phyloP scores from a whole-genome alignment of 2,888 invertebrate species.

The Sturmia bella region DNA sequence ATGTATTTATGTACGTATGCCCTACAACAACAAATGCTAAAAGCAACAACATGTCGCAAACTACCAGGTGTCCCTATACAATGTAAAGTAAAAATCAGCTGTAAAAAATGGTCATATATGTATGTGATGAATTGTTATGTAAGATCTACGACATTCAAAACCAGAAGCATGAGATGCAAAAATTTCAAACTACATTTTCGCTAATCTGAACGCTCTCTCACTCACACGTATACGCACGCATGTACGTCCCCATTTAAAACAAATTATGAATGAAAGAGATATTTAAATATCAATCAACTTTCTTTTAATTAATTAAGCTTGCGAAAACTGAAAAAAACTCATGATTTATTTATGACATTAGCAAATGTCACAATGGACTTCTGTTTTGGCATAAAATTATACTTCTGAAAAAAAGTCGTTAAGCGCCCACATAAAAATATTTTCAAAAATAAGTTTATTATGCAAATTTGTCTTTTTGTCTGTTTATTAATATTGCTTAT shows the following conservation, averaged over 20 bases:
- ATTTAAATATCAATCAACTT: no score
- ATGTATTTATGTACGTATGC: no score
- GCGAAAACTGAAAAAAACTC: not conserved
- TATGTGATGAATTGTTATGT: not conserved
- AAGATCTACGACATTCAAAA: slow-evolving; percentile 2
- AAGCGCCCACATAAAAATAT: slow-evolving; percentile 27
- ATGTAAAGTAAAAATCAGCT: no score
- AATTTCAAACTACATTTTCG: not conserved
- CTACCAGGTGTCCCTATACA: no score
- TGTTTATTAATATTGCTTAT: not conserved
- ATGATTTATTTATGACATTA: slow-evolving; percentile 41
- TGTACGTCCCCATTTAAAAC: no score
- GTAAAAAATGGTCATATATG: no score
- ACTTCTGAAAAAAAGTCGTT: not conserved
- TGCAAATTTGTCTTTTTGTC: slow-evolving; percentile 43
- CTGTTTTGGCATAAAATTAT: slow-evolving; percentile 45
- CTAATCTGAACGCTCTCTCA: not conserved
- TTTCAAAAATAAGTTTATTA: slow-evolving; percentile 29
- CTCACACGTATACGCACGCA: not conserved
- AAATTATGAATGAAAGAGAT: no score
- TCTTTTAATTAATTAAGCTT: no score
- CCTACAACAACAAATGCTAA: no score
- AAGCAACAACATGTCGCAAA: no score
- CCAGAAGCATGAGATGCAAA: slow-evolving; percentile 6
- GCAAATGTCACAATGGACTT: slow-evolving; percentile 64